Base-by-base conservation (phyloP, 1,140 invertebrate genomes). In the Magallana angulata region DNA sequence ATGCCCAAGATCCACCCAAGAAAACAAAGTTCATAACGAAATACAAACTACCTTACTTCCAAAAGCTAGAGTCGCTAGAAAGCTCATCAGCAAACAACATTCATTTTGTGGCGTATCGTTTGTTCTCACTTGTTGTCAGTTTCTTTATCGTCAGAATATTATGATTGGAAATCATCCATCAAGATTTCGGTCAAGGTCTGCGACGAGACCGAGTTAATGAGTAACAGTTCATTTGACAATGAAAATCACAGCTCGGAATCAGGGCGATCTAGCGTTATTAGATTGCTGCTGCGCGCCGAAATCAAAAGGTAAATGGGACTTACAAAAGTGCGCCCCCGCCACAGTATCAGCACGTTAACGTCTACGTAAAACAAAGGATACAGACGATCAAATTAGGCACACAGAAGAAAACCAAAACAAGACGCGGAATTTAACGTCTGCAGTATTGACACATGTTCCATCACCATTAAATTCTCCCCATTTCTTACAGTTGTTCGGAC, bases 91-190 rank as follows among this genome's bases (percentile, higher is more conserved):
- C 48, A 57, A 58, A 57, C 48, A n/a, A 7, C 12, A 58, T n/a
- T 24, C 0, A 18, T 82, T 82, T 18, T 82, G 4, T 82, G 11
- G 48, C 16, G 16, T 30, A 82, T 14, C 48, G 6, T n/a, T 56
- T 82, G 81, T 57, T 58, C 36, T n/a, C 57, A 9, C 16, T 82
- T 9, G 16, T 57, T 30, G 81, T 82, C 18, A 82, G 48, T 57
- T 82, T 16, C 18, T n/a, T 82, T n/a, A 56, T 82, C 48, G 18
- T 57, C 16, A 6, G 9, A 36, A 6, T 9, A 56, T 57, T 82
- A 82, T 82, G 48, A 57, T 57, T 82, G 7, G 36, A 82, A n/a
- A 82, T 57, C 57, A 76, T 30, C 36, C 24, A 76, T 76, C 68
- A 76, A 48, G 9, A 76, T 76, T 30, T 12, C 9, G 24, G 68